These are phyloP conservation scores for Drosophila lowei DNA, from an alignment of 1,140 invertebrate species.

Conservation along the genomic window DNA sequence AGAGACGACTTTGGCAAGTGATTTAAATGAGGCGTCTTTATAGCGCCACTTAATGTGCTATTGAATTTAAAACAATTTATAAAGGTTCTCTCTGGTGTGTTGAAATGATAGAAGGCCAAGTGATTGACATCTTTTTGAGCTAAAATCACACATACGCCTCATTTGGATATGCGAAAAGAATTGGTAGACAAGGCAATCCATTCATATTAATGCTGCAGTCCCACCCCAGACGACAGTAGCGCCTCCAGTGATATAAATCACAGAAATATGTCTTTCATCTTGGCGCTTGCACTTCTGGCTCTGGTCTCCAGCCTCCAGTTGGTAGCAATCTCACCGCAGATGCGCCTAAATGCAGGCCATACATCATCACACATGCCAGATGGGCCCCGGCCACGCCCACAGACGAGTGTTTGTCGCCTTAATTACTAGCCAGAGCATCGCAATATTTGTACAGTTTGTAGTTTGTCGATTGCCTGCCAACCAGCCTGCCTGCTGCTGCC, in stretches of 20 bases:
- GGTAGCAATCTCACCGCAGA: constrained; percentile 43
- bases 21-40: constrained; percentile 72
- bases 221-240: constrained; percentile 51
- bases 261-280: constrained; percentile 78
- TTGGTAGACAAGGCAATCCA: constrained; percentile 37
- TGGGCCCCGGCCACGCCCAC: constrained; percentile 55
- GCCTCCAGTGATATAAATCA: constrained; percentile 74
- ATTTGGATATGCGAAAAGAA: constrained; percentile 12
- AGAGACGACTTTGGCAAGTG: constrained; percentile 47
- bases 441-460: constrained; percentile 65
- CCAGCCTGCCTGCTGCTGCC: constrained; percentile 8
- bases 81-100: constrained; percentile 3
- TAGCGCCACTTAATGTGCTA: constrained; percentile 75
- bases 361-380: constrained; percentile 65
- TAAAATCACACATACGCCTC: constrained; percentile 35
- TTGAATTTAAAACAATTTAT: constrained; percentile 67
- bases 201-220: constrained; percentile 40
- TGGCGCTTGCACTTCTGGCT: constrained; percentile 50
- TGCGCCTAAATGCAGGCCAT: constrained; percentile 63
- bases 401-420: constrained; percentile 74
- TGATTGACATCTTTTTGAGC: constrained; percentile 11
- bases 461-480: not conserved
- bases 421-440: constrained; percentile 62
- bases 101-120: not conserved
- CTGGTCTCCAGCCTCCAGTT: constrained; percentile 22